These are phyloP conservation scores for Falco naumanni DNA, from an alignment of 2,797 vertebrate genomes.

Conservation along the genomic window DNA sequence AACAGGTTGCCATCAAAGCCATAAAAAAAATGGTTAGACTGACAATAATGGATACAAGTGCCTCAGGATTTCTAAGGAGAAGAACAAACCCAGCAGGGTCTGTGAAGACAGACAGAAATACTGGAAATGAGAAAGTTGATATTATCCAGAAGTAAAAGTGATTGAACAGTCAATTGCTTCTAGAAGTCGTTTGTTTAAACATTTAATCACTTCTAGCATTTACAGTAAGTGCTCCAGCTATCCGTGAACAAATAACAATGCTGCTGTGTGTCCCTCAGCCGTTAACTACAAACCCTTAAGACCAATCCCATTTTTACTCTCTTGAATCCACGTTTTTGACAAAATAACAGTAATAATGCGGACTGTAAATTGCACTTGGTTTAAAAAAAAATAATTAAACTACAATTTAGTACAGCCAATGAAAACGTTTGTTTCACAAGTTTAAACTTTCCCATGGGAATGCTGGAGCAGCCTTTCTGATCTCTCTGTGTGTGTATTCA, in stretches of 20 bases:
- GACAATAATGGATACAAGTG: background rate
- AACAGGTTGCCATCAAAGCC: background rate
- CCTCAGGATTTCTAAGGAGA: background rate
- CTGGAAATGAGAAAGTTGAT: background rate
- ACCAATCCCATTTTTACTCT: slow-evolving; percentile 12
- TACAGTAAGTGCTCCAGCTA: background rate
- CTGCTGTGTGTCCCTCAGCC: background rate
- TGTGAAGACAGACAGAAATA: background rate
- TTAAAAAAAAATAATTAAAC: slow-evolving; percentile 1
- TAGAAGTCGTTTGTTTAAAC: slow-evolving; percentile 58
- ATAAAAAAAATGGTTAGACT: background rate
- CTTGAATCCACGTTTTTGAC: slow-evolving; percentile 21
- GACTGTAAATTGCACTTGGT: slow-evolving; percentile 18
- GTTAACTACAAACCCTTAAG: slow-evolving; percentile 16
- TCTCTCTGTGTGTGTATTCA: slow-evolving; percentile 11
- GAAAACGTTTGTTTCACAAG: slow-evolving; percentile 56
- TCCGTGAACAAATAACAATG: slow-evolving; percentile 43
- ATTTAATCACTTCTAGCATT: slow-evolving; percentile 9
- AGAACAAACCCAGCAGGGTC: background rate
- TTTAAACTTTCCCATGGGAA: slow-evolving; percentile 73
- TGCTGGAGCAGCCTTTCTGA: slow-evolving; percentile 41
- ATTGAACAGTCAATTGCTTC: slow-evolving; percentile 64
- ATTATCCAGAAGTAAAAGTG: slow-evolving; percentile 34
- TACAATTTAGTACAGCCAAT: slow-evolving; percentile 48
- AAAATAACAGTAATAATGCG: slow-evolving; percentile 12